Evolutionary conservation across 2,113 vertebrate genomes (phyloP).

Genomic region (Anarrhichthys ocellatus): DNA sequence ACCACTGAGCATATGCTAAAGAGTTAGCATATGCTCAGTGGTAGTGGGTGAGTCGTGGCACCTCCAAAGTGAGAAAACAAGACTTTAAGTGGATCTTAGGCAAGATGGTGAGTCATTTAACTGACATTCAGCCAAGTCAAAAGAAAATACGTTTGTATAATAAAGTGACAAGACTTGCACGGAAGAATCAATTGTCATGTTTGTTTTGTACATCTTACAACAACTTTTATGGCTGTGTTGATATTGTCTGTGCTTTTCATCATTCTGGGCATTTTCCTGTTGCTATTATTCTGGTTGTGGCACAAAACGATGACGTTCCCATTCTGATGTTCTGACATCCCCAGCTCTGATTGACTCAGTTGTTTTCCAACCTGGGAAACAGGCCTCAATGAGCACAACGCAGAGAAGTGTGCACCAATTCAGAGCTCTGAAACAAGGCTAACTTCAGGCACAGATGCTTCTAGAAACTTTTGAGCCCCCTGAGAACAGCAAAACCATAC

Average conservation of each 20-base stretch:
- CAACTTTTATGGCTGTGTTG: neutral
- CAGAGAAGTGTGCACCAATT: neutral
- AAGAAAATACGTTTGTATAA: neutral
- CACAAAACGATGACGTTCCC: neutral
- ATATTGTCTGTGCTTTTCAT: neutral
- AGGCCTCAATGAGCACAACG: neutral
- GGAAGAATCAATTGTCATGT: neutral
- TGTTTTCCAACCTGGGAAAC: neutral
- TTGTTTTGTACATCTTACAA: neutral
- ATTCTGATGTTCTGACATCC: neutral
- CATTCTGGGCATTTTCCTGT: neutral
- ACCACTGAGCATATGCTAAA: no score
- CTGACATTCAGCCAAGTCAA: conserved; percentile 30
- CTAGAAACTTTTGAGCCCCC: neutral
- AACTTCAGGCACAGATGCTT: neutral
- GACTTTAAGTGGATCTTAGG: conserved; percentile 4
- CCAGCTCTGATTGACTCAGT: neutral
- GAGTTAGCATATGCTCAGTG: conserved; percentile 65
- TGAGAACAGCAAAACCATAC: neutral
- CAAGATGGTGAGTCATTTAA: conserved; percentile 31
- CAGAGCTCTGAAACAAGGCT: no score
- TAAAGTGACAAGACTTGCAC: neutral
- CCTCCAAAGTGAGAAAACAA: conserved; percentile 14
- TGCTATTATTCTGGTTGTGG: neutral
- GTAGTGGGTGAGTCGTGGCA: conserved; percentile 37